Conservation (phyloP, 2,888 invertebrate genomes). For the Itoplectis maculator region DNA sequence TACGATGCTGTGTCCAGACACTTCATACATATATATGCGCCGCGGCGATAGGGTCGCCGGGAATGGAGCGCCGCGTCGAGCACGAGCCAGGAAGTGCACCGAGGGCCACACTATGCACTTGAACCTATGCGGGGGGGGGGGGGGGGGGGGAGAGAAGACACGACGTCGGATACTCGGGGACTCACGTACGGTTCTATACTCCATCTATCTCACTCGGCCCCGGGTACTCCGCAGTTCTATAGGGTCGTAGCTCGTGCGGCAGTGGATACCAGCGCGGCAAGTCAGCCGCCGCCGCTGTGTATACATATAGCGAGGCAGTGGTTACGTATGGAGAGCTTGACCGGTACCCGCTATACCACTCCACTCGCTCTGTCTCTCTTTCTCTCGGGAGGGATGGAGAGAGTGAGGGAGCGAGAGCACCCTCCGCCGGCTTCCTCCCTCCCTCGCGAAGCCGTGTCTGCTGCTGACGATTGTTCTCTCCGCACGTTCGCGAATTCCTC, state of each 20-base stretch:
- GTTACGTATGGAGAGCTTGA: slow-evolving; percentile 39
- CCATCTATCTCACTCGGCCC: slow-evolving; percentile 35
- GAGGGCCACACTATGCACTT: slow-evolving; percentile 58
- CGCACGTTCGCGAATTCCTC: slow-evolving; percentile 64
- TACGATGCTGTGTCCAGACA: slow-evolving; percentile 36
- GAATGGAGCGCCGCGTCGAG: slow-evolving; percentile 24
- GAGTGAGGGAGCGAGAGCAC: too few species aligned
- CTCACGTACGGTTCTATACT: slow-evolving; percentile 46
- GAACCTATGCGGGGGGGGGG: too few species aligned
- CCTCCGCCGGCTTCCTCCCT: neutral
- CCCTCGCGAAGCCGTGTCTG: slow-evolving; percentile 19
- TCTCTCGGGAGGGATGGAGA: too few species aligned
- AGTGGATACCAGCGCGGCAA: slow-evolving; percentile 8
- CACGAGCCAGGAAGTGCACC: slow-evolving; percentile 57
- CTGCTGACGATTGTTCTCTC: slow-evolving; percentile 65
- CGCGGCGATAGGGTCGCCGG: neutral
- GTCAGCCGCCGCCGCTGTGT: neutral
- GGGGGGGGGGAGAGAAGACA: slow-evolving; percentile 28
- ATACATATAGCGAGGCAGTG: slow-evolving; percentile 21
- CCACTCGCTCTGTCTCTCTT: neutral
- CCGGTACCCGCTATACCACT: neutral
- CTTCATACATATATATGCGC: slow-evolving; percentile 33
- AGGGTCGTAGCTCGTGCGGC: slow-evolving; percentile 1
- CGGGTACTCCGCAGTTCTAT: slow-evolving; percentile 26
- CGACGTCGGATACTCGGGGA: slow-evolving; percentile 46